These are phyloP conservation scores for Charaxes varanes DNA, from an alignment of 1,140 invertebrate genomes.

Conservation along the genomic window DNA sequence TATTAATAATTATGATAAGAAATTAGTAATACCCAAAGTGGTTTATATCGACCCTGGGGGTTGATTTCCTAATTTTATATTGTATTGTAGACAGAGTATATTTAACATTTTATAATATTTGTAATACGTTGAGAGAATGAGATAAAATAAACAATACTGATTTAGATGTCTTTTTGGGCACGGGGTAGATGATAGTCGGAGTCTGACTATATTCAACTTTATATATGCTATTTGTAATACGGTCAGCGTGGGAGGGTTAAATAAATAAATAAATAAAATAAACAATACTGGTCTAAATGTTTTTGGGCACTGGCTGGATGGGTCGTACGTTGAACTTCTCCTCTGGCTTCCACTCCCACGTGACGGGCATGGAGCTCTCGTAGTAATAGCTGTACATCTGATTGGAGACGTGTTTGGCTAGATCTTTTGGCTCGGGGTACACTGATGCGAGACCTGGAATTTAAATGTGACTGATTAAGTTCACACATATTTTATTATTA, in stretches of 20 bases:
- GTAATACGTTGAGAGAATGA: neutral
- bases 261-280: slow-evolving; percentile 5
- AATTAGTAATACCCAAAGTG: too few species aligned
- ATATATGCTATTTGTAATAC: neutral
- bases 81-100: too few species aligned
- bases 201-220: neutral
- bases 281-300: slow-evolving; percentile 48
- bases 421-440: slow-evolving; percentile 88
- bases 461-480: neutral
- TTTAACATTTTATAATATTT: too few species aligned
- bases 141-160: neutral
- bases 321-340: slow-evolving; percentile 73
- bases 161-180: too few species aligned
- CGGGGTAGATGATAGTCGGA: too few species aligned
- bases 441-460: slow-evolving; percentile 84
- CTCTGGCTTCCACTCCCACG: slow-evolving; percentile 81
- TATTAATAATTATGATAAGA: too few species aligned
- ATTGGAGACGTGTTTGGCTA: slow-evolving; percentile 80
- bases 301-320: slow-evolving; percentile 68
- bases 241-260: neutral
- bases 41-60: too few species aligned
- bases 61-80: too few species aligned
- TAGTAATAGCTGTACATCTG: slow-evolving; percentile 89
- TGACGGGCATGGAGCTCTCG: slow-evolving; percentile 83
- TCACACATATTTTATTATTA: neutral